Conservation (phyloP, 2,797 vertebrate genomes). For the Buceros bicornis region DNA sequence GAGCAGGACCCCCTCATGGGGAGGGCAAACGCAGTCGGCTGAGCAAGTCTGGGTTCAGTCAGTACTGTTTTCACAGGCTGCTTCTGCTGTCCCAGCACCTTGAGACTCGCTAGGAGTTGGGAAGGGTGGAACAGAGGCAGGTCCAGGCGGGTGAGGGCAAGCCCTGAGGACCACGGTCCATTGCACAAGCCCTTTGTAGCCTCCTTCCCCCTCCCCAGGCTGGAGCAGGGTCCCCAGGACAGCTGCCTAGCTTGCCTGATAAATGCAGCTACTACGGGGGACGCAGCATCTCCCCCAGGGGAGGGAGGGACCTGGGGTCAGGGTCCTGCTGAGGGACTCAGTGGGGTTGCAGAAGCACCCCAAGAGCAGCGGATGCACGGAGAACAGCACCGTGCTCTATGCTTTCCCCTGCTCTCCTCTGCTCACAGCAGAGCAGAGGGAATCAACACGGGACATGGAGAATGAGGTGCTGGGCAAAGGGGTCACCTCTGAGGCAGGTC, state of each 20-base stretch:
- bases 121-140: not conserved
- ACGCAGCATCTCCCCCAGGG: fast-evolving
- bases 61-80: not conserved
- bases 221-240: not conserved
- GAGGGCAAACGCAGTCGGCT: not conserved
- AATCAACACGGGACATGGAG: fast-evolving
- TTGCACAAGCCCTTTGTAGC: not conserved
- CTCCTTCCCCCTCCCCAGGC: not conserved
- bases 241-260: not conserved
- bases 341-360: fast-evolving
- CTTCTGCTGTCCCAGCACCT: not conserved
- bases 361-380: not conserved
- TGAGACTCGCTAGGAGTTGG: not conserved
- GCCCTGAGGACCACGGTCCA: not conserved
- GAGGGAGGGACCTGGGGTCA: not conserved
- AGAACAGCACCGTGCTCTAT: not conserved
- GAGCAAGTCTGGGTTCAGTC: not conserved
- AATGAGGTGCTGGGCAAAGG: not conserved
- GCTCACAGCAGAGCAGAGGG: not conserved
- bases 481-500: not conserved
- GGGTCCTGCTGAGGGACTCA: not conserved
- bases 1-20: fast-evolving
- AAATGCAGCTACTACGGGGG: not conserved
- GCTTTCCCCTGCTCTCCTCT: not conserved
- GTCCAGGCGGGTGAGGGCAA: not conserved